Base-by-base conservation (phyloP, 2,113 vertebrate genomes). In the Rousettus leschenaultii region DNA sequence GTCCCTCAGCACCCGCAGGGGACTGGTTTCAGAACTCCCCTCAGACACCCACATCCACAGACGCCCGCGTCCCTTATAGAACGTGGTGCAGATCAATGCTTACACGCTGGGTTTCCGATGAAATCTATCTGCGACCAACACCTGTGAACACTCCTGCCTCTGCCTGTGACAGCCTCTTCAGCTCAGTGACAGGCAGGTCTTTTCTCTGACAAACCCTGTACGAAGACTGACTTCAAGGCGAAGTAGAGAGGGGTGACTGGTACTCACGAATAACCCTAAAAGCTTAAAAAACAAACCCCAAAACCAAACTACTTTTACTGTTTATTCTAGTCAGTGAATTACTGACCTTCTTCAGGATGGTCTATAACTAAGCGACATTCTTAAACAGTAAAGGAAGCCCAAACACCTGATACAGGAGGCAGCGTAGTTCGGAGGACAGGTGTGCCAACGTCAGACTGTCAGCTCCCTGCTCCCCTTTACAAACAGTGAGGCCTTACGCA, bases 41-140 rank as follows among this genome's bases (percentile, higher is more conserved):
- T 13, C 33, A 30, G 45, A 53, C 3, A n/a, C 48, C 45, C 11
- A 13, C 21, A 21, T 7, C 55, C 55, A 80, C 2, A 19, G 35
- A 19, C 18, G 55, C 35, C 11, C 78, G n/a, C 51, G 74, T 77
- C 74, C 74, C 30, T 51, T 13, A n/a, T 0, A 8, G 3, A 43
- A 19, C 19, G 43, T 19, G 55, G 35, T 38, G 18, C 15, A 61
- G 35, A 30, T 18, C 35, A 28, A 28, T 30, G 78, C 35, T 19
- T 2, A 19, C 8, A 1, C 2, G 12, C 26, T 40, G 1, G 13
- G 45, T 68, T 51, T n/a, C 48, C 53, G 57, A 16, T 3, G 15
- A 53, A 51, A 33, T 24, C 43, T n/a, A 21, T 28, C 35, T 24
- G 24, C n/a, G 30, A 5, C 57, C 22, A 24, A 57, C n/a, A 33